Conservation (phyloP, 1,140 invertebrate species). For the Drosophila aff. region DNA sequence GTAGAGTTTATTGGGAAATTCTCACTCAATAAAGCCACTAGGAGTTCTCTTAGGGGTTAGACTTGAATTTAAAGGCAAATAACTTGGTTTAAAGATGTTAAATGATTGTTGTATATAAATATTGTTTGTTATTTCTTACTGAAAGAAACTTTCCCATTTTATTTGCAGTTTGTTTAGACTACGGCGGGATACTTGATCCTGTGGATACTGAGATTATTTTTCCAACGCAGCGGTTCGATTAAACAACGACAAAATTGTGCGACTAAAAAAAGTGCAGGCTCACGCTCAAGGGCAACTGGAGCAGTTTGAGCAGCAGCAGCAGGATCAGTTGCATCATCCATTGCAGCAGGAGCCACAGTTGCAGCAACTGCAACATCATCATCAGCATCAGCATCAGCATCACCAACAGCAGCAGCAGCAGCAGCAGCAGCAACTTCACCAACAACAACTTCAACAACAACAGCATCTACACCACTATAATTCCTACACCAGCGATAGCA, state of each 20-base stretch:
- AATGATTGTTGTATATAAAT: background rate
- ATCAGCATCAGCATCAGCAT: slow-evolving; percentile 47
- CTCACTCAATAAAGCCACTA: background rate
- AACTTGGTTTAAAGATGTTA: background rate
- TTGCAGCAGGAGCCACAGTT: slow-evolving; percentile 22
- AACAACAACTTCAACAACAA: slow-evolving; percentile 22
- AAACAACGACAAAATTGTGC: slow-evolving; percentile 78
- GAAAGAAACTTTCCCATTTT: background rate
- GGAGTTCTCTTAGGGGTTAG: background rate
- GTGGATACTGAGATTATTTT: slow-evolving; percentile 5
- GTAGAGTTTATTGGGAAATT: background rate
- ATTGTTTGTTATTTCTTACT: background rate
- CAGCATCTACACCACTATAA: slow-evolving; percentile 22
- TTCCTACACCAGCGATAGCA: slow-evolving; percentile 34
- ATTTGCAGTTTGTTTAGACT: slow-evolving; percentile 10
- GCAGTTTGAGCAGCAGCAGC: slow-evolving; percentile 76
- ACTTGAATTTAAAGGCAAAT: background rate
- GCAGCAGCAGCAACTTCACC: background rate
- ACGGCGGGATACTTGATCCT: background rate
- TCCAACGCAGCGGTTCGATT: slow-evolving; percentile 1
- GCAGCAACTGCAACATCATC: slow-evolving; percentile 25
- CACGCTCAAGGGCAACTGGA: slow-evolving; percentile 77
- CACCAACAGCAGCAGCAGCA: slow-evolving; percentile 8
- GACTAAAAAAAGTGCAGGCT: slow-evolving; percentile 78
- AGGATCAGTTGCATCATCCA: slow-evolving; percentile 29